Conservation (phyloP, 2,888 invertebrate genomes). For the Druceiella hillmani region DNA sequence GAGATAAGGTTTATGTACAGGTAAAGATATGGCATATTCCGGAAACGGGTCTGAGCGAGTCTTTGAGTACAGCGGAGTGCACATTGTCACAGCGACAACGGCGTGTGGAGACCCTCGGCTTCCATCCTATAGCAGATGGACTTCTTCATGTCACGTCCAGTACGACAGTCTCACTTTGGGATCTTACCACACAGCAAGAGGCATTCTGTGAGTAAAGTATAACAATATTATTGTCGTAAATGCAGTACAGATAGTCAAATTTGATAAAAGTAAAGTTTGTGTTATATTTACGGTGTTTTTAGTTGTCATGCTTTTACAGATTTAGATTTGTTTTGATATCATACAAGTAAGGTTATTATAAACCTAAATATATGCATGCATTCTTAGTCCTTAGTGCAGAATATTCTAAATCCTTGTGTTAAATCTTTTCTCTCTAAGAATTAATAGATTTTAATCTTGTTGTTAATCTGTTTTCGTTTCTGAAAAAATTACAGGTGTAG, state of each 20-base stretch:
- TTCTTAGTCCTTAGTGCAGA: too few relatives aligned
- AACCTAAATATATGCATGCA: too few relatives aligned
- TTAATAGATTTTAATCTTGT: too few relatives aligned
- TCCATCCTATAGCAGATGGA: slow-evolving; percentile 88
- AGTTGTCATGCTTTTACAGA: too few relatives aligned
- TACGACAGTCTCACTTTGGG: slow-evolving; percentile 79
- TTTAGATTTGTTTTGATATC: too few relatives aligned
- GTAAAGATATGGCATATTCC: slow-evolving; percentile 90
- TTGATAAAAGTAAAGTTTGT: slow-evolving; percentile 2
- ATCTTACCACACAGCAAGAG: slow-evolving; percentile 77
- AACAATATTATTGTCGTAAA: not conserved
- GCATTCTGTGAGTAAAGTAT: slow-evolving; percentile 58
- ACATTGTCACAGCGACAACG: slow-evolving; percentile 78
- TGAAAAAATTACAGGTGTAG: too few relatives aligned
- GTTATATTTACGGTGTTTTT: too few relatives aligned
- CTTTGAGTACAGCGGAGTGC: slow-evolving; percentile 71
- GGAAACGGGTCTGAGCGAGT: slow-evolving; percentile 70
- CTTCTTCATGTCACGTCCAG: slow-evolving; percentile 83
- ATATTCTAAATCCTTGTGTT: too few relatives aligned
- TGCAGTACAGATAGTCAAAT: not conserved
- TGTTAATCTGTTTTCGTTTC: too few relatives aligned
- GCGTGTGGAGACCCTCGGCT: slow-evolving; percentile 83
- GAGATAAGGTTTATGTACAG: slow-evolving; percentile 45
- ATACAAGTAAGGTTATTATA: too few relatives aligned
- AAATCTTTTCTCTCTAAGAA: too few relatives aligned